Evolutionary conservation across 2,113 vertebrate species (phyloP).

Genomic region (Calypte anna): DNA sequence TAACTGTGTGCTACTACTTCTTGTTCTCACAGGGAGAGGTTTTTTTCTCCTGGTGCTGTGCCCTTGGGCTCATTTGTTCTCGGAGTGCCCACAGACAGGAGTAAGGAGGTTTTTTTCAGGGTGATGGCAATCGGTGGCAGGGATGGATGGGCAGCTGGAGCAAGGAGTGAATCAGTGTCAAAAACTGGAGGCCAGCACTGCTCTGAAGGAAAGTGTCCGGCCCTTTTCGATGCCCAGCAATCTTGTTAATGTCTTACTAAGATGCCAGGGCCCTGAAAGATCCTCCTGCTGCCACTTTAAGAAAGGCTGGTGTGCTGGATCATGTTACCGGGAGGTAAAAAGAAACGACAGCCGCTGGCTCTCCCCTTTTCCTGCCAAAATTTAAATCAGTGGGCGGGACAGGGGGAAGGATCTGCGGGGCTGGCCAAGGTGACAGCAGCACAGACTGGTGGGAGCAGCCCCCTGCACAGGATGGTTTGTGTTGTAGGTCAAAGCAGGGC

Average conservation of each 20-base stretch:
- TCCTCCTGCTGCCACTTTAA: background rate
- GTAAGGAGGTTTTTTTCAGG: background rate
- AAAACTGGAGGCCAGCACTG: background rate
- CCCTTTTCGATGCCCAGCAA: constrained; percentile 1
- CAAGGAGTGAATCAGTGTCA: background rate
- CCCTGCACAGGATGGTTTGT: rapidly evolving
- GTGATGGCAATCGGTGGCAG: rapidly evolving
- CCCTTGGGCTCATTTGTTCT: background rate
- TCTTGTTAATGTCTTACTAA: constrained; percentile 50
- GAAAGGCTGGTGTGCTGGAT: background rate
- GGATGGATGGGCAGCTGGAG: constrained; percentile 7
- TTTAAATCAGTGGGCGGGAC: background rate
- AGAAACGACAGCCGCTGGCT: background rate
- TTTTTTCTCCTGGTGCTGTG: background rate
- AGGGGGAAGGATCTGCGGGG: background rate
- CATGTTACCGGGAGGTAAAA: constrained; percentile 15
- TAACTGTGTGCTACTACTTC: background rate
- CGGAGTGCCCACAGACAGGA: rapidly evolving
- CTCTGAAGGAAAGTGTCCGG: background rate
- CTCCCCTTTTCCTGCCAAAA: background rate
- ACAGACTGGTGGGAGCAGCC: background rate
- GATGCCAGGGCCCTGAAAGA: background rate
- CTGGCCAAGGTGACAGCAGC: background rate
- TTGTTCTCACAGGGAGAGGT: background rate
- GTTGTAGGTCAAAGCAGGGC: background rate